Evolutionary conservation across 1,140 invertebrate species (phyloP).

Genomic region (Hycleus cichorii): DNA sequence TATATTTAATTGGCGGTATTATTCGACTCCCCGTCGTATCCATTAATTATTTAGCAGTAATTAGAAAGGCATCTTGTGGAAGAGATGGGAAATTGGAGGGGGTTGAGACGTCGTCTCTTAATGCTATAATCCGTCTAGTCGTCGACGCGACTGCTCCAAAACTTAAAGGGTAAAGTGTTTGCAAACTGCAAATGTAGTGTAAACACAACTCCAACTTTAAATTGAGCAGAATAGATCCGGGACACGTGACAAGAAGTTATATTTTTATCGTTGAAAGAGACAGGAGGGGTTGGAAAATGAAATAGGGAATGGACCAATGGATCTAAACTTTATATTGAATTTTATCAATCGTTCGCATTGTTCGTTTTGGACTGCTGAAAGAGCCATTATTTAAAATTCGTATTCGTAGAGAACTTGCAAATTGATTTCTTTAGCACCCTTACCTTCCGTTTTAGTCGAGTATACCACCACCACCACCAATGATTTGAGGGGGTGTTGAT

Average conservation of each 20-base stretch:
- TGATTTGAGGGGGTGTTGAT: constrained; percentile 24
- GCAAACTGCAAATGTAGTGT: constrained; percentile 31
- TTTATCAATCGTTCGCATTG: constrained; percentile 4
- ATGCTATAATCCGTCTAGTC: constrained; percentile 13
- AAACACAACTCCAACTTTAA: constrained; percentile 35
- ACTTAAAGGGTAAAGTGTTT: constrained; percentile 8
- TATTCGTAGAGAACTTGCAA: constrained; percentile 30
- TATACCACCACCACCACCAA: neutral
- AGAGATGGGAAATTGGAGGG: neutral
- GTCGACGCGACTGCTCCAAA: neutral
- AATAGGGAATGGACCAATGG: neutral
- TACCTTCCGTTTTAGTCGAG: neutral
- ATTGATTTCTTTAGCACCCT: constrained; percentile 29
- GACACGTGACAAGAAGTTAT: constrained; percentile 36
- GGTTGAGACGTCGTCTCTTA: constrained; percentile 5
- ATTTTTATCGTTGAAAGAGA: constrained; percentile 28
- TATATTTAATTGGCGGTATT: constrained; percentile 24
- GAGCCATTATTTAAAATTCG: constrained; percentile 38
- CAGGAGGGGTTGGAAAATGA: neutral
- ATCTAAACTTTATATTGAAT: constrained; percentile 7
- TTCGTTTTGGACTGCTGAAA: constrained; percentile 17
- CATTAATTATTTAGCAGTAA: constrained; percentile 19
- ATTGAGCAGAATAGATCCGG: constrained; percentile 35
- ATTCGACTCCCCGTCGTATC: constrained; percentile 14
- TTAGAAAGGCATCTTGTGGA: constrained; percentile 11